A percentile compares a stretch with the other conserved stretches of the same genome.
Evolutionary conservation across 2,797 vertebrate species (phyloP).

Genomic region (Scyliorhinus canicula): DNA sequence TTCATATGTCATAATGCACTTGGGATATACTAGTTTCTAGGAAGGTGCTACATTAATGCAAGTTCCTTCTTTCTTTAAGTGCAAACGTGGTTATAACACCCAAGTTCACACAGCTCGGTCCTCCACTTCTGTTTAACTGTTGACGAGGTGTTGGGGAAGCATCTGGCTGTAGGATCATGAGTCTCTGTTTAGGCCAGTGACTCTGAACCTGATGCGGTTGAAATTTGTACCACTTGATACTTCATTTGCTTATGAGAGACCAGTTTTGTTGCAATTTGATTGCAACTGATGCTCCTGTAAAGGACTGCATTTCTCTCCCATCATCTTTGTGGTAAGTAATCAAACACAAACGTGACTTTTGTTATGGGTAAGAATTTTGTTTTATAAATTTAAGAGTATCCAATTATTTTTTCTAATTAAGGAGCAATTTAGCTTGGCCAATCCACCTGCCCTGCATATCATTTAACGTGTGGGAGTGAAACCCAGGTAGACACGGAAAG

Average conservation of each 20-base stretch:
- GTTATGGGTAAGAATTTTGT: background rate
- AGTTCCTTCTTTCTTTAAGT: background rate
- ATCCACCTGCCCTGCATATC: too few relatives aligned
- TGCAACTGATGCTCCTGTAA: background rate
- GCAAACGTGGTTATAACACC: background rate
- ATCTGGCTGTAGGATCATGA: background rate
- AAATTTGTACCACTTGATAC: background rate
- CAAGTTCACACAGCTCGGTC: background rate
- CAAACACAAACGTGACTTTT: too few relatives aligned
- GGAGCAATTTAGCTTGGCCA: too few relatives aligned
- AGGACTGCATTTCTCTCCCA: background rate
- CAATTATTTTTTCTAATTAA: too few relatives aligned
- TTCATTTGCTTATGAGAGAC: background rate
- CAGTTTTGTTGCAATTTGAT: background rate
- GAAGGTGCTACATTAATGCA: background rate
- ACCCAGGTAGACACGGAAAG: too few relatives aligned
- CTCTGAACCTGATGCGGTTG: background rate
- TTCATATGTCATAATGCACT: background rate
- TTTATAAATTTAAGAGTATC: too few relatives aligned
- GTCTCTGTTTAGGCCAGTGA: background rate
- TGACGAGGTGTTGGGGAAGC: background rate
- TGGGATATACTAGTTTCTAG: background rate
- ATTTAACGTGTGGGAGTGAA: too few relatives aligned
- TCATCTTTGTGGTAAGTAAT: background rate
- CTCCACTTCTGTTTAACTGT: background rate